Evolutionary conservation across 2,797 vertebrate genomes (phyloP).

Genomic region (Crocidura indochinensis): DNA sequence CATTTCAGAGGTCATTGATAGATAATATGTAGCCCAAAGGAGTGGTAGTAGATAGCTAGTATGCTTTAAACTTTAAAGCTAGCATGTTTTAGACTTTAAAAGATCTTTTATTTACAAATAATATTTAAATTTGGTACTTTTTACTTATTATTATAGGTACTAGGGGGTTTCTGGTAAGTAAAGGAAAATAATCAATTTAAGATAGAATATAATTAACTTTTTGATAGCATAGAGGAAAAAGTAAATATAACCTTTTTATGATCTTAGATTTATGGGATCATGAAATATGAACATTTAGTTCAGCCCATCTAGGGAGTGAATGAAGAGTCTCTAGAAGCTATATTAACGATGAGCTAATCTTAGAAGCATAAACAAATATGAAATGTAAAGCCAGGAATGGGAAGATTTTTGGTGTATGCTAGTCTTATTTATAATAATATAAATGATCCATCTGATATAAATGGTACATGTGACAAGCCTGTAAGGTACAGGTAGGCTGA

Average conservation of each 20-base stretch:
- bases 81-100: too few species aligned
- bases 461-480: background rate
- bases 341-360: background rate
- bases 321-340: background rate
- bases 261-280: background rate
- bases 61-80: too few species aligned
- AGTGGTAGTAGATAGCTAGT: background rate
- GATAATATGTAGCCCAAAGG: background rate
- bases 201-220: background rate
- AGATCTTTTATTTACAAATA: background rate
- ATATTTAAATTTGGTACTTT: background rate
- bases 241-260: background rate
- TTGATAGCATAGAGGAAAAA: background rate
- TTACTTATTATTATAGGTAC: background rate
- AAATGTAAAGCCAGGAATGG: background rate
- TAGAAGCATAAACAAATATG: background rate
- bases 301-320: background rate
- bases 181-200: background rate
- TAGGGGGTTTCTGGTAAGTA: background rate
- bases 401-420: background rate
- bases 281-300: background rate
- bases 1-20: slow-evolving; percentile 26
- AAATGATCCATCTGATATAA: background rate
- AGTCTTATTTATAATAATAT: too few species aligned
- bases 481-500: background rate